These are phyloP conservation scores for Pipistrellus kuhlii DNA, from an alignment of 2,797 vertebrate species.

Conservation along the genomic window DNA sequence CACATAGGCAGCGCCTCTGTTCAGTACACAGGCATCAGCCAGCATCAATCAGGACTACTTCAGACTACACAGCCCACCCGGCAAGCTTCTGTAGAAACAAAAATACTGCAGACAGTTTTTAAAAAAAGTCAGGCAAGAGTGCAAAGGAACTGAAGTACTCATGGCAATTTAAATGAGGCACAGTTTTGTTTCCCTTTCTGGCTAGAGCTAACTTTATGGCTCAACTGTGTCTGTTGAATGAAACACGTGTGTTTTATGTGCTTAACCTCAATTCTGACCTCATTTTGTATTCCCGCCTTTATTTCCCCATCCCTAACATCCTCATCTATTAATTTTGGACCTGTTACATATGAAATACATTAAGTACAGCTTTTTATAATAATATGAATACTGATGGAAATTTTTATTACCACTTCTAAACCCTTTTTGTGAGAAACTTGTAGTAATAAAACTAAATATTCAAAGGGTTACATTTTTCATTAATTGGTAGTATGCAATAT, in stretches of 20 bases:
- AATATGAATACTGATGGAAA: neutral
- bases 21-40: neutral
- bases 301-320: neutral
- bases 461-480: neutral
- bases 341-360: neutral
- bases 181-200: neutral
- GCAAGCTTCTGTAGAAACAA: neutral
- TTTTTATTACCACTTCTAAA: neutral
- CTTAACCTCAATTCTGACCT: neutral
- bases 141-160: neutral
- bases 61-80: neutral
- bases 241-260: neutral
- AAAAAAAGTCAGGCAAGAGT: neutral
- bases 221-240: neutral
- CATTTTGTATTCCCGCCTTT: neutral
- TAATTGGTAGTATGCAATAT: neutral
- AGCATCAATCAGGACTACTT: neutral
- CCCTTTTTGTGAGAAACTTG: neutral
- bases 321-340: neutral
- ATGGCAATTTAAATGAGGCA: neutral
- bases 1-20: neutral
- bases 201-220: neutral
- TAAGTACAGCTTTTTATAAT: neutral
- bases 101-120: neutral
- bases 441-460: neutral